Percentiles rank a stretch among this genome's conserved stretches.
Conservation (phyloP, 2,888 invertebrate genomes). For the Cordylochernes scorpioides region DNA sequence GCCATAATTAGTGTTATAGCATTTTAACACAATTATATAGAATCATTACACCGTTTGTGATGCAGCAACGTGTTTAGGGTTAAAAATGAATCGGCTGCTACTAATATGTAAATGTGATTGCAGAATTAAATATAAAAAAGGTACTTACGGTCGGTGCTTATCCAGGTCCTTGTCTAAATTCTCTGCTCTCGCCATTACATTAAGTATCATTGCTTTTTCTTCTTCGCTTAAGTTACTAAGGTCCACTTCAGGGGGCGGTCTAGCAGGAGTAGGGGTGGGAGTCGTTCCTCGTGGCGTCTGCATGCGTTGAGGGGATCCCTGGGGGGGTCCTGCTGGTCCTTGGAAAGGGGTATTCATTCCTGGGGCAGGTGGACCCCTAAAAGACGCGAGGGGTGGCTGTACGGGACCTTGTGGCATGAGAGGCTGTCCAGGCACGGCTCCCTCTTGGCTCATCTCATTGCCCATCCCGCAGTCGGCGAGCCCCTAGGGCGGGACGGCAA, state of each 20-base stretch:
- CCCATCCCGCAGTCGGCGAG: no score
- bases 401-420: background rate
- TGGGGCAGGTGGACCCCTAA: background rate
- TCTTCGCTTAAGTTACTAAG: conserved; percentile 32
- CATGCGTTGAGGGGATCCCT: background rate
- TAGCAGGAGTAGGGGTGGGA: background rate
- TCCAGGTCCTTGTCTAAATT: conserved; percentile 20
- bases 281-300: background rate
- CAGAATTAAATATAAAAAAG: no score
- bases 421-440: conserved; percentile 1
- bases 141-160: conserved; percentile 7
- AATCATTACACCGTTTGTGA: no score
- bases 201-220: conserved; percentile 32
- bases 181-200: conserved; percentile 34
- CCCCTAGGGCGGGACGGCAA: no score
- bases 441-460: conserved; percentile 10
- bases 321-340: background rate
- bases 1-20: no score
- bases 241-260: conserved; percentile 25
- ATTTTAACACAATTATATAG: no score
- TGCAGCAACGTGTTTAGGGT: no score
- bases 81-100: no score
- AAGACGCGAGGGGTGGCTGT: no score
- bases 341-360: background rate
- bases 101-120: no score